Conservation (phyloP, 2,113 vertebrate genomes). For the Apaloderma vittatum region DNA sequence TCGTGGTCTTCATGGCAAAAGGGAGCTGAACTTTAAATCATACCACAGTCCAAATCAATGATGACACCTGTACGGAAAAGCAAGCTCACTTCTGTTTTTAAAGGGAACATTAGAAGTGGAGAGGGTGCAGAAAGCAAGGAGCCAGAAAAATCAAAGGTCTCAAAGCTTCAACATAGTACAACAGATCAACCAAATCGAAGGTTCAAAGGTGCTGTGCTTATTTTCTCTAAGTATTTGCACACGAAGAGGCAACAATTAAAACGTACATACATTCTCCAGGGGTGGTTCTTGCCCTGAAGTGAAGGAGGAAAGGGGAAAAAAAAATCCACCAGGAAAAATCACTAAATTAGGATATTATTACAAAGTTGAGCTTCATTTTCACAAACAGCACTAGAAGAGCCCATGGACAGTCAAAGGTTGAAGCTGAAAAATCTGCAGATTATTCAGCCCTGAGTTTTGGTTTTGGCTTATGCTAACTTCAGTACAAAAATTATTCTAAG, state of each 20-base stretch:
- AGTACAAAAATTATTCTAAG: neutral
- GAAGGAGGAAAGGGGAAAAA: neutral
- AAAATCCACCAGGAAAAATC: rapidly evolving
- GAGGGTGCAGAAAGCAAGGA: neutral
- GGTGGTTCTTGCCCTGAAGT: neutral
- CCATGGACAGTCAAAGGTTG: neutral
- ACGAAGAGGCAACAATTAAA: neutral
- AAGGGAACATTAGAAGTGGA: neutral
- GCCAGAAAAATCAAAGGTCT: neutral
- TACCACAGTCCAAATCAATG: neutral
- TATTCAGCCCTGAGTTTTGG: neutral
- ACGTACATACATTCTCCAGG: neutral
- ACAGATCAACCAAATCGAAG: neutral
- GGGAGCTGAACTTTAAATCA: neutral
- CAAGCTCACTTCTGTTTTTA: neutral
- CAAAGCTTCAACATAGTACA: neutral
- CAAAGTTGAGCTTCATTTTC: neutral
- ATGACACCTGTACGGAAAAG: neutral
- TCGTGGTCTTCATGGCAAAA: neutral
- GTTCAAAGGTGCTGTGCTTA: neutral
- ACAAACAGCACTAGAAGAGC: neutral
- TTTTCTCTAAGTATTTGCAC: neutral
- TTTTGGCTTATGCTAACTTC: neutral
- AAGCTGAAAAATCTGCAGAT: neutral
- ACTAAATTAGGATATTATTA: neutral